Base-by-base conservation (phyloP, 2,888 invertebrate species). In the Apoda limacodes region DNA sequence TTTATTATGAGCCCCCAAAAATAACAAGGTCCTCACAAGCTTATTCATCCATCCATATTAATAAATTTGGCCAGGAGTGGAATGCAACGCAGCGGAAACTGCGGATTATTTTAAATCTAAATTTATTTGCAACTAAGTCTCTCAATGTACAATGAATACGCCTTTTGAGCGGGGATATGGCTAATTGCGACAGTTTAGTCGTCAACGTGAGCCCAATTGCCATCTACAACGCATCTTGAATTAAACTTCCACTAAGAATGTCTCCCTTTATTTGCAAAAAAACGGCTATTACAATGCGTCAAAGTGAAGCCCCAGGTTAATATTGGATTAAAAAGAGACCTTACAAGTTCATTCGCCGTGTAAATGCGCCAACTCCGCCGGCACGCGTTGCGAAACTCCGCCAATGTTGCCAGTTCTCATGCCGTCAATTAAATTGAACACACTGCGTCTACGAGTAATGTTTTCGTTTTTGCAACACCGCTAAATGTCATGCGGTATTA, bases 281-380 rank as follows among this genome's bases (percentile, higher is more conserved):
- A n/a, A n/a, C n/a, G n/a, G n/a, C n/a, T n/a, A n/a, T n/a, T n/a
- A n/a, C n/a, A n/a, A 43, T 37, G 38, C 43, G 46, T 43, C 45
- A 40, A 36, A 34, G 36, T 21, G 67, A 67, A 69, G 64, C 68
- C 68, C 33, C 45, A 48, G 36, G 15, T 22, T 12, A 35, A 36
- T 52, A 68, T 65, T 63, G 59, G 66, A 68, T 68, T 65, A 62
- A 42, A 50, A 37, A 33, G 49, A 53, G 38, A 40, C 60, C 67
- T 37, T 50, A 62, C 48, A 55, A 59, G 48, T 54, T 35, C 34
- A 32, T 37, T 39, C 26, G 28, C 25, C 25, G 30, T 21, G 21
- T 34, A 30, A 30, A 24, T 17, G 22, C 28, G 30, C 32, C 13
- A 34, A 22, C 26, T 20, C 20, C 30, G 21, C 17, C 9, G 22